These are phyloP conservation scores for Phaethon lepturus DNA, from an alignment of 2,113 vertebrate species.

Conservation along the genomic window DNA sequence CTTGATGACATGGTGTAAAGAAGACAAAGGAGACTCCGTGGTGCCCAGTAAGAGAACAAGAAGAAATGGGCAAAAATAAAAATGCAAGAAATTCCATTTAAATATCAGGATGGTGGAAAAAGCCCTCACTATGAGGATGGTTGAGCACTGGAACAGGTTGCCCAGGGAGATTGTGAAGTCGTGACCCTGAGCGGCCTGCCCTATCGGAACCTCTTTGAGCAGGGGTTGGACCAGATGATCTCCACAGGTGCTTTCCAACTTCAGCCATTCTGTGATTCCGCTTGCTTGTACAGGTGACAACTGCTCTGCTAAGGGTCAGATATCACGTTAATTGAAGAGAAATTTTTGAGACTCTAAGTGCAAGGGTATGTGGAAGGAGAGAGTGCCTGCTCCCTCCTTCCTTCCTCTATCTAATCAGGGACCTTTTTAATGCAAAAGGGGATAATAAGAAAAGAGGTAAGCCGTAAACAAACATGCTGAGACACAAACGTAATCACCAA, in stretches of 20 bases:
- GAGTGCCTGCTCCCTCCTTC: background rate
- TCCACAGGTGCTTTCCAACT: background rate
- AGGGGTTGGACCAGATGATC: background rate
- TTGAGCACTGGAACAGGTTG: background rate
- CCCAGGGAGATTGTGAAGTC: background rate
- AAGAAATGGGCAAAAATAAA: background rate
- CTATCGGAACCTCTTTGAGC: background rate
- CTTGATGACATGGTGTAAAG: background rate
- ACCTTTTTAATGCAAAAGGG: background rate
- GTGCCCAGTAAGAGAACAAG: background rate
- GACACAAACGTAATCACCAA: background rate
- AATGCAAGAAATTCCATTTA: background rate
- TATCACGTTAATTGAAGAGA: background rate
- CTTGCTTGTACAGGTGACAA: background rate
- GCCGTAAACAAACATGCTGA: background rate
- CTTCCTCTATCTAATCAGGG: background rate
- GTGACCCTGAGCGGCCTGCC: background rate
- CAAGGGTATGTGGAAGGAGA: background rate
- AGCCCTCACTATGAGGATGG: background rate
- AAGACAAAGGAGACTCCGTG: background rate
- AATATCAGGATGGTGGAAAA: rapidly evolving
- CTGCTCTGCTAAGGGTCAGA: background rate
- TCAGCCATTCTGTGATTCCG: background rate
- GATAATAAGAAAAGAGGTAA: background rate
- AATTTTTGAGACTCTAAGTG: background rate